phyloP scores from a whole-genome alignment of 2,888 invertebrate genomes.

The Ptilodon capucinus region DNA sequence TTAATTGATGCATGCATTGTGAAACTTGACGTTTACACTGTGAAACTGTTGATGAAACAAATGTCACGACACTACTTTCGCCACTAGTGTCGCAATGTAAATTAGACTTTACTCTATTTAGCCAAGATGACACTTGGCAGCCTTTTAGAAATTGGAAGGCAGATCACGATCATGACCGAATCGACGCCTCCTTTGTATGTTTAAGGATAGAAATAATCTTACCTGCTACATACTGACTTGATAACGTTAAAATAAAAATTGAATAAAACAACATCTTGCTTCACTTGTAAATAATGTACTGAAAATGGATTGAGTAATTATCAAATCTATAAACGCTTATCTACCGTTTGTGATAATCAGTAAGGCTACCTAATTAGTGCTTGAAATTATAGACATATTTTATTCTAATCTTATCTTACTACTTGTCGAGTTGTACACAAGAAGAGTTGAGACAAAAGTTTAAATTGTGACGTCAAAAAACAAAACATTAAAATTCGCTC shows the following conservation, averaged over 20 bases:
- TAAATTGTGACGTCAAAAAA: no score
- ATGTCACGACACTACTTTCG: no score
- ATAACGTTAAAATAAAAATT: conserved; percentile 30
- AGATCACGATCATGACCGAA: no score
- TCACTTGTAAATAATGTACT: conserved; percentile 15
- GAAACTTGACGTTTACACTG: no score
- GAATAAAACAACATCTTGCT: conserved; percentile 32
- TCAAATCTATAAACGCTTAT: neutral
- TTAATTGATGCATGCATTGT: no score
- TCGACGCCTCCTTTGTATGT: neutral
- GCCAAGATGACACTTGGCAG: no score
- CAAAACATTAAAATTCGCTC: no score
- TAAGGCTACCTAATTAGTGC: neutral
- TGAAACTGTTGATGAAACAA: no score
- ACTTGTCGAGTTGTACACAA: neutral
- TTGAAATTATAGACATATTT: neutral
- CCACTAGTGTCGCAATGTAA: no score
- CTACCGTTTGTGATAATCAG: neutral
- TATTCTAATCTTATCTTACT: no score
- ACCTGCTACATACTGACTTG: conserved; percentile 35
- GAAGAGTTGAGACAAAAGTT: neutral
- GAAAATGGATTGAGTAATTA: conserved; percentile 14
- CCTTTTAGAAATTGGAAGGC: no score
- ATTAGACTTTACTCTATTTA: no score
- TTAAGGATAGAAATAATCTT: conserved; percentile 6